phyloP scores from a whole-genome alignment of 1,140 invertebrate genomes.

The Pygmarrhopalites habei region DNA sequence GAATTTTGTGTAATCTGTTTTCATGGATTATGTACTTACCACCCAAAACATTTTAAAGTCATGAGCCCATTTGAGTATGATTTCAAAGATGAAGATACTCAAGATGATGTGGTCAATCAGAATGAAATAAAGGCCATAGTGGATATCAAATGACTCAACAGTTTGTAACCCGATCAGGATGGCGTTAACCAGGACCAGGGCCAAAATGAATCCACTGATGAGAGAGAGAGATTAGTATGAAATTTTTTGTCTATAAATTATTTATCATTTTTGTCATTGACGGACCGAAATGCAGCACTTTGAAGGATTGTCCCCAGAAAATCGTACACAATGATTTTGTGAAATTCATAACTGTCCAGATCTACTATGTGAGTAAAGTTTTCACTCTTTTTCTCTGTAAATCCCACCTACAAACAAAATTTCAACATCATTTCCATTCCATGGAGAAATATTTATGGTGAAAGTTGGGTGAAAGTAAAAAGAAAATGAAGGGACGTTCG shows the following conservation, averaged over 20 bases:
- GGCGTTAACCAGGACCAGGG: conserved; percentile 36
- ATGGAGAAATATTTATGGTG: no score
- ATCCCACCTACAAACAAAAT: no score
- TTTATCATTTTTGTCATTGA: neutral
- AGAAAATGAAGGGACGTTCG: no score
- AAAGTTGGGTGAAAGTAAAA: no score
- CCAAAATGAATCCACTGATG: conserved; percentile 16
- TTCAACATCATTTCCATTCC: no score
- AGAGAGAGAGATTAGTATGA: neutral
- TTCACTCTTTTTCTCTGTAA: conserved; percentile 7
- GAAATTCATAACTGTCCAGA: conserved; percentile 31
- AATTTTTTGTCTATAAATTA: neutral
- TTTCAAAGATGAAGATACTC: conserved; percentile 40
- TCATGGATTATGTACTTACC: conserved; percentile 15
- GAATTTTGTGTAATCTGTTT: neutral
- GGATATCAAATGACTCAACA: neutral
- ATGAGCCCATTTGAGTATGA: conserved; percentile 42
- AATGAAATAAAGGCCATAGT: conserved; percentile 13
- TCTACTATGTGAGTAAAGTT: conserved; percentile 33
- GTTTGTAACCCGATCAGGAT: conserved; percentile 37
- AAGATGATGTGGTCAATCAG: conserved; percentile 37
- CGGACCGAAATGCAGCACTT: conserved; percentile 23
- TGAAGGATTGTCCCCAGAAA: conserved; percentile 33
- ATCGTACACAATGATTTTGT: conserved; percentile 34
- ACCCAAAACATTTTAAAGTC: conserved; percentile 42